Base-by-base conservation (phyloP, 2,888 invertebrate genomes). In the Acronicta psi region DNA sequence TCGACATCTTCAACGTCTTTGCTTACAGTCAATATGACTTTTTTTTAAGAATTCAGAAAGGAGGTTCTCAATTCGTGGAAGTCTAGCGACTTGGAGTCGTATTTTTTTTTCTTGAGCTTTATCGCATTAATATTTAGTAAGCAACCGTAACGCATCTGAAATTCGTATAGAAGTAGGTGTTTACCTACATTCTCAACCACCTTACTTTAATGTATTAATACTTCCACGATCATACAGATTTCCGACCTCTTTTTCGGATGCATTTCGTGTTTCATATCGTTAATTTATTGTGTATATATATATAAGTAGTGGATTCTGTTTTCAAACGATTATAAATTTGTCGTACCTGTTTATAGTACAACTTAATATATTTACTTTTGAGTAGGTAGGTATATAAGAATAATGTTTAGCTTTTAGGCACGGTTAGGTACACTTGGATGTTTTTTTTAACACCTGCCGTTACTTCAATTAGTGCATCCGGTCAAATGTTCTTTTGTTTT, bases 51-150 rank as follows among this genome's bases (percentile, higher is more conserved):
- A 10, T 10, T 9, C 10, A 2, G 1, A 25, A 29, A 23, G 7
- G 7, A 23, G 23, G 5, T 23, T 23, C 23, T 23, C 23, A 7
- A 23, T 23, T 23, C 23, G 23, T 4, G 6, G 7, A 23, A 23
- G 23, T 7, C 2, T 4, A 20, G 20, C 2, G 5, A 20, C 23
- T 7, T 23, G 23, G 1, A 4, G 23, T 23, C 7, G 5, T 23
- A 7, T 8, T 23, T 23, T 7, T 8, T 23, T 7, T 23, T 23
- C 1, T 23, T 3, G 1, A 23, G 7, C 3, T 20, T 4, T 23
- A 23, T 63, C 69, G 50, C 56, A 58, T 73, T 56, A 58, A 62
- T 70, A 55, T 56, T 55, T 52, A 67, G 13, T 54, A 38, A 57
- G 53, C 16, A 10, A 44, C 41, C 40, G 49, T 42, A 42, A 45